Evolutionary conservation across 2,113 vertebrate genomes (phyloP).

Genomic region (Pongo pygmaeus): DNA sequence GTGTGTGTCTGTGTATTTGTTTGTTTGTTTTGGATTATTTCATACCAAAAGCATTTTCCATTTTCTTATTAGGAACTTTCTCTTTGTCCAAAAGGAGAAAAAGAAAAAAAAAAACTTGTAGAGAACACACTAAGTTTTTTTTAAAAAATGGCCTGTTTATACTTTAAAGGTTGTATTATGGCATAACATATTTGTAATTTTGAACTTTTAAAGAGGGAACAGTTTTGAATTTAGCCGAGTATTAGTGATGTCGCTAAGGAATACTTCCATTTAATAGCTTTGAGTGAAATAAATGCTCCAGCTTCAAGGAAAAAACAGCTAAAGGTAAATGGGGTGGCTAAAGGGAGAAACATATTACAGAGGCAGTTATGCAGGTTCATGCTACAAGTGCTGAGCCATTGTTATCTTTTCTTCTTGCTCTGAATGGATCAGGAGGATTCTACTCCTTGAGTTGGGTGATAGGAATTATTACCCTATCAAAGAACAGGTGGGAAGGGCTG

Average conservation of each 20-base stretch:
- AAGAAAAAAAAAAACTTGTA: background rate
- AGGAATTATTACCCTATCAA: accelerated
- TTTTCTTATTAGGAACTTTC: slow-evolving; percentile 8
- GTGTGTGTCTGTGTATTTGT: background rate
- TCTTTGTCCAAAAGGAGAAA: background rate
- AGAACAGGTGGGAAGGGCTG: background rate
- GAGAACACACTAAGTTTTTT: background rate
- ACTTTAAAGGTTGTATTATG: background rate
- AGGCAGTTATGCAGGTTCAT: background rate
- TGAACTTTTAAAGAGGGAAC: slow-evolving; percentile 9
- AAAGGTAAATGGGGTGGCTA: background rate
- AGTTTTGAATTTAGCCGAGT: slow-evolving; percentile 15
- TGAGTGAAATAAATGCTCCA: background rate
- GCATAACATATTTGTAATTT: background rate
- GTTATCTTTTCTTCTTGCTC: background rate
- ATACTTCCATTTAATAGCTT: background rate
- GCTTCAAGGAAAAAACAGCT: background rate
- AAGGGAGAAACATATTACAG: background rate
- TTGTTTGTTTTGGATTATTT: background rate
- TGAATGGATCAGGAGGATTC: background rate
- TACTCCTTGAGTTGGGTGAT: background rate
- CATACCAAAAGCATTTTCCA: background rate
- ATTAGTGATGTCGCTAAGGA: background rate
- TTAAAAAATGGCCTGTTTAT: background rate
- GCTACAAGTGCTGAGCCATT: background rate